These are phyloP conservation scores for Mustelus asterias DNA, from an alignment of 2,113 vertebrate species.

Conservation along the genomic window DNA sequence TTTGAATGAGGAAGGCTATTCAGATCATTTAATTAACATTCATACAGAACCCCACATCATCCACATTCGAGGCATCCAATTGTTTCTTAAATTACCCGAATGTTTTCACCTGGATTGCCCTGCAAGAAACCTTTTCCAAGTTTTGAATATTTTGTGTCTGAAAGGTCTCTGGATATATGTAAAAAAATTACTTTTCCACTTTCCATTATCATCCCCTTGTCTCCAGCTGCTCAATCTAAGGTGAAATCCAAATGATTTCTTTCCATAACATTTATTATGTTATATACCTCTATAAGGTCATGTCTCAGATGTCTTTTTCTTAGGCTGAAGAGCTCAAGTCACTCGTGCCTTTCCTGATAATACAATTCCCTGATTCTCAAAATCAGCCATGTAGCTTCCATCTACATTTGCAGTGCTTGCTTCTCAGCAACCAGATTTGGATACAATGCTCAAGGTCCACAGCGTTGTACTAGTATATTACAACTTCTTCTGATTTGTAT, in stretches of 20 bases:
- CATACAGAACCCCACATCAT: too few relatives aligned
- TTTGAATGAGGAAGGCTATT: background rate
- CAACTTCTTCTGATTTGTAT: constrained; percentile 5
- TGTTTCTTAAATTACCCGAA: too few relatives aligned
- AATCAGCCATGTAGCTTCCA: background rate
- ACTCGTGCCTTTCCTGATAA: background rate
- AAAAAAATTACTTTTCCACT: background rate
- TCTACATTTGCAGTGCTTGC: background rate
- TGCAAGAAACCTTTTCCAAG: background rate
- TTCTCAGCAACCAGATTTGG: background rate
- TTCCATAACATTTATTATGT: background rate
- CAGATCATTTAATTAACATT: background rate
- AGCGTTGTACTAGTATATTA: background rate
- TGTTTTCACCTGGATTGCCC: too few relatives aligned
- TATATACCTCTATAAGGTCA: background rate
- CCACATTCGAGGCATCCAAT: too few relatives aligned
- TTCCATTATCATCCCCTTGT: background rate
- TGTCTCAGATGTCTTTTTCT: background rate
- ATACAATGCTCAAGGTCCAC: background rate
- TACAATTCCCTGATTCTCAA: background rate
- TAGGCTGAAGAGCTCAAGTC: too few relatives aligned
- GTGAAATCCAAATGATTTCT: background rate
- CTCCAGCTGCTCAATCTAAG: background rate
- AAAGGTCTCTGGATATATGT: background rate
- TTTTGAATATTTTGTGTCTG: background rate